These are phyloP conservation scores for Metridium senile DNA, from an alignment of 92 coral and sea anemone genomes.

Conservation along the genomic window DNA sequence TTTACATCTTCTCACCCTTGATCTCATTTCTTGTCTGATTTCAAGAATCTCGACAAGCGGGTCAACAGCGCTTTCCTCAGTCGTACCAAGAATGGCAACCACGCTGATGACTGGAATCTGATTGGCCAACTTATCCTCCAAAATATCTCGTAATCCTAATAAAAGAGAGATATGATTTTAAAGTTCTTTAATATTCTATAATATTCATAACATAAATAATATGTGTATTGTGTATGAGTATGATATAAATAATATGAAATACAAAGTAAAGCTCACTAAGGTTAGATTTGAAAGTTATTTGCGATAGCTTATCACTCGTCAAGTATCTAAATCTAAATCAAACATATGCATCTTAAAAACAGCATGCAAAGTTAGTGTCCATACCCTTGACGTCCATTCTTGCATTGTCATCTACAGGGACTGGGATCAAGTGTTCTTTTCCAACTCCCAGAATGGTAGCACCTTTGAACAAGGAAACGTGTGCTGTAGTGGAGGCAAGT, in stretches of 20 bases:
- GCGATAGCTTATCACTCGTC: no score
- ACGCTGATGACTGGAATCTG: slow-evolving; percentile 72
- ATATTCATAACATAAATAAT: not conserved
- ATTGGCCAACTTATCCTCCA: slow-evolving; percentile 38
- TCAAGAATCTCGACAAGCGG: slow-evolving; percentile 72
- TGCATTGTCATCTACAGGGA: slow-evolving; percentile 69
- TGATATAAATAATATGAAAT: no score
- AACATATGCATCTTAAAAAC: not conserved
- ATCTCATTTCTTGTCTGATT: slow-evolving; percentile 59
- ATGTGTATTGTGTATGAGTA: no score
- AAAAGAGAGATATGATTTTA: not conserved
- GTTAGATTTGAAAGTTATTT: no score
- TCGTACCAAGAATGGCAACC: slow-evolving; percentile 82
- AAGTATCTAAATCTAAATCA: no score
- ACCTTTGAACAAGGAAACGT: slow-evolving; percentile 82
- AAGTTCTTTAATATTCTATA: not conserved
- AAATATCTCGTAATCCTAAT: slow-evolving; percentile 44
- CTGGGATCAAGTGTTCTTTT: slow-evolving; percentile 58
- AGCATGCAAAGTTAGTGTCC: not conserved
- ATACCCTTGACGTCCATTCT: slow-evolving; percentile 66
- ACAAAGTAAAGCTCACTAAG: no score
- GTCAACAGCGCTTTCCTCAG: slow-evolving; percentile 93
- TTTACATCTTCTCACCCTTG: slow-evolving; percentile 66
- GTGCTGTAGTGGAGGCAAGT: slow-evolving; percentile 73
- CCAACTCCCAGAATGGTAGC: slow-evolving; percentile 81